Evolutionary conservation across 2,113 vertebrate species (phyloP).

Genomic region (Poicephalus gulielmi): DNA sequence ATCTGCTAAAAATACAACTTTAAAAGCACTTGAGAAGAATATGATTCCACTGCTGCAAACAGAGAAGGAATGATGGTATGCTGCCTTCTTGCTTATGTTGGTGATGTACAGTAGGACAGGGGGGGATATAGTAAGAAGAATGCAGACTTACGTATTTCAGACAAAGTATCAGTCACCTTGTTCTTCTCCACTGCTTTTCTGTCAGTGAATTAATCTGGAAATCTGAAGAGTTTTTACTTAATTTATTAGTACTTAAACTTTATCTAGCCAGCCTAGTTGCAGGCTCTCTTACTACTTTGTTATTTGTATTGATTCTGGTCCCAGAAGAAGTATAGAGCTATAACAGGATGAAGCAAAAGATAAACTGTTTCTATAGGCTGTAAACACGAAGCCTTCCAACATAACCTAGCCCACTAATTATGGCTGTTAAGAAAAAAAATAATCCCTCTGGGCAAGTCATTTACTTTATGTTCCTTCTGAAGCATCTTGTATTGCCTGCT

Average conservation of each 20-base stretch:
- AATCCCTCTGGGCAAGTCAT: background rate
- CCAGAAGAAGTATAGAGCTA: background rate
- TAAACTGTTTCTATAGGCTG: background rate
- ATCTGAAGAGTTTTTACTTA: background rate
- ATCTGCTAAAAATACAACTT: background rate
- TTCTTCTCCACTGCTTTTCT: background rate
- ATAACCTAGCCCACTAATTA: background rate
- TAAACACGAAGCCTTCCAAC: background rate
- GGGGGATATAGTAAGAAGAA: background rate
- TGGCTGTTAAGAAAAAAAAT: background rate
- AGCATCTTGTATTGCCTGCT: background rate
- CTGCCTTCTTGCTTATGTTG: background rate
- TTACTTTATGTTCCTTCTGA: background rate
- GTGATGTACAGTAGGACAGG: background rate
- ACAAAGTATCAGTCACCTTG: background rate
- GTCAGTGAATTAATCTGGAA: background rate
- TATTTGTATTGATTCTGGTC: slow-evolving; percentile 1
- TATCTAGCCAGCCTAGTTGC: background rate
- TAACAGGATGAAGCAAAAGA: background rate
- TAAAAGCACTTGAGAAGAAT: background rate
- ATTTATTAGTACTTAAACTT: background rate
- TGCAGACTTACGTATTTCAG: background rate
- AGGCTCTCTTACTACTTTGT: background rate
- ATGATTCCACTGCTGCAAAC: background rate
- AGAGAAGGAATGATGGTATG: background rate